These are phyloP conservation scores for Pampus argenteus DNA, from an alignment of 2,797 vertebrate genomes.

Conservation along the genomic window DNA sequence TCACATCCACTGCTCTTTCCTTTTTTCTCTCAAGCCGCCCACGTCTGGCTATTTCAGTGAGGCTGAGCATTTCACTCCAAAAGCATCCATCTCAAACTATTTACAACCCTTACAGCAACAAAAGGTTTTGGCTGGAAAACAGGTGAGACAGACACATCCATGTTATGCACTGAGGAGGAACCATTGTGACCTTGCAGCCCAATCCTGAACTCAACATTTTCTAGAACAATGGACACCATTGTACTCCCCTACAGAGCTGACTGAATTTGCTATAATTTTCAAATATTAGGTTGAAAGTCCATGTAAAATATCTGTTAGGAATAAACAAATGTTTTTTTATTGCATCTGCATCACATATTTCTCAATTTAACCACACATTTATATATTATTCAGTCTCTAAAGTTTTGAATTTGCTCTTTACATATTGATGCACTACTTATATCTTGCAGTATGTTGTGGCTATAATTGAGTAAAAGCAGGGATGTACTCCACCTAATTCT, in stretches of 20 bases:
- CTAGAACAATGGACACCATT: slow-evolving; percentile 66
- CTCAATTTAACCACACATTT: not conserved
- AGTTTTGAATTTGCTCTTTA: slow-evolving; percentile 7
- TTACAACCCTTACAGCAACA: slow-evolving; percentile 5
- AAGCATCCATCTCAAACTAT: slow-evolving; percentile 32
- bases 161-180: slow-evolving; percentile 23
- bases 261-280: slow-evolving; percentile 60
- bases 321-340: not conserved
- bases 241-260: slow-evolving; percentile 66
- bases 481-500: slow-evolving; percentile 47
- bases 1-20: slow-evolving; percentile 61
- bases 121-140: slow-evolving; percentile 6
- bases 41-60: slow-evolving; percentile 57
- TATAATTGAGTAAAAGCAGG: slow-evolving; percentile 41
- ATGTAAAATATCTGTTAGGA: slow-evolving; percentile 12
- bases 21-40: slow-evolving; percentile 64
- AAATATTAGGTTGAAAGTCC: slow-evolving; percentile 46
- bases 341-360: not conserved
- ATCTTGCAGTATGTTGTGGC: slow-evolving; percentile 24
- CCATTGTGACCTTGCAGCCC: slow-evolving; percentile 40
- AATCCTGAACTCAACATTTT: slow-evolving; percentile 42
- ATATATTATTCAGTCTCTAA: not conserved
- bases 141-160: slow-evolving; percentile 27
- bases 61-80: slow-evolving; percentile 31
- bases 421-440: slow-evolving; percentile 13